phyloP scores from a whole-genome alignment of 2,113 vertebrate species.

The Xiphias gladius region DNA sequence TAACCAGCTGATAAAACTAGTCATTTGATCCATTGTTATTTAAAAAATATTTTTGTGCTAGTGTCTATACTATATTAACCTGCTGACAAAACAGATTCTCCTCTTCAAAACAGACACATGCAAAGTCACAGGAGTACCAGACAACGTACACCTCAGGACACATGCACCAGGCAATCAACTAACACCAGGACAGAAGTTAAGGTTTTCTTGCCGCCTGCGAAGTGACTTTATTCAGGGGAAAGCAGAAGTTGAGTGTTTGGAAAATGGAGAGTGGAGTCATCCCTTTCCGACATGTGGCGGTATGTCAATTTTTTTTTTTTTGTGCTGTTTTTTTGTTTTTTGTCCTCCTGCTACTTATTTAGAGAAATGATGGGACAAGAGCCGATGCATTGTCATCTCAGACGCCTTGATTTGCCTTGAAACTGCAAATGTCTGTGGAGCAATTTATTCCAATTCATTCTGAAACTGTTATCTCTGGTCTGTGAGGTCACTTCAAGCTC shows the following conservation, averaged over 20 bases:
- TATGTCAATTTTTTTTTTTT: conserved; percentile 50
- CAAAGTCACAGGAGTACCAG: background rate
- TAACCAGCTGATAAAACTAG: too few species aligned
- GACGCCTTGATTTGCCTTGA: background rate
- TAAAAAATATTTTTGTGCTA: too few species aligned
- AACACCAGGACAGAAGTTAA: background rate
- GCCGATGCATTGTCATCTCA: background rate
- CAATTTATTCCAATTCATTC: background rate
- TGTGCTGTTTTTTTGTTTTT: too few species aligned
- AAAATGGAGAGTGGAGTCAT: conserved; percentile 81
- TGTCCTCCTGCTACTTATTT: background rate
- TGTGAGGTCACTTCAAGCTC: too few species aligned
- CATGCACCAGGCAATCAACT: rapidly evolving
- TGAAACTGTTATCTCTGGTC: background rate
- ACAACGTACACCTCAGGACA: rapidly evolving
- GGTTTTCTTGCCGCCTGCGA: background rate
- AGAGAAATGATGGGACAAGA: background rate
- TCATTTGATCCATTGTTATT: too few species aligned
- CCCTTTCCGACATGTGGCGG: conserved; percentile 82
- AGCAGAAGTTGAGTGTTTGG: conserved; percentile 79
- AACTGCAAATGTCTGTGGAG: background rate
- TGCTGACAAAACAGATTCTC: background rate
- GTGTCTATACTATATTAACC: background rate
- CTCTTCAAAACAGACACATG: conserved; percentile 26
- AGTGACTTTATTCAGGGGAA: conserved; percentile 56